Evolutionary conservation across 2,113 vertebrate genomes (phyloP).

Genomic region (Panthera uncia): DNA sequence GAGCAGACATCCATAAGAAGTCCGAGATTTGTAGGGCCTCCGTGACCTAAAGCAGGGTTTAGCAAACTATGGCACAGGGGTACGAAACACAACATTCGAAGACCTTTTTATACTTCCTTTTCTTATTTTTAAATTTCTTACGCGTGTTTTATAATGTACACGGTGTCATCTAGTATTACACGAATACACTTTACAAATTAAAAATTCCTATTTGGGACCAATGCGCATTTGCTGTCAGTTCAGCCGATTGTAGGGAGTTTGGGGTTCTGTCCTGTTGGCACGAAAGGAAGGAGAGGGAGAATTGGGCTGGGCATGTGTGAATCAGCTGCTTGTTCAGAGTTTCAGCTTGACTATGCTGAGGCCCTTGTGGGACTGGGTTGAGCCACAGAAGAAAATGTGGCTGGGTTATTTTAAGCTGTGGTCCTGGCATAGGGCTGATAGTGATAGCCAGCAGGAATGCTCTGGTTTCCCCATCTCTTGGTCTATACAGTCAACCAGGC

Average conservation of each 20-base stretch:
- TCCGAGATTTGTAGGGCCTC: too few relatives aligned
- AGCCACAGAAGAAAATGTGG: not conserved
- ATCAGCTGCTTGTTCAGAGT: not conserved
- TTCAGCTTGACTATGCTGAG: not conserved
- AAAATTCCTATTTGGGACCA: not conserved
- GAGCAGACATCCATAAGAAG: not conserved
- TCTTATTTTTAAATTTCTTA: not conserved
- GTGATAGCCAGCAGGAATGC: not conserved
- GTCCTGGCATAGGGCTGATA: not conserved
- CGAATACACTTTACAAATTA: not conserved
- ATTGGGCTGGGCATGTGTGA: not conserved
- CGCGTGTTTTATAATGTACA: not conserved
- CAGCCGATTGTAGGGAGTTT: not conserved
- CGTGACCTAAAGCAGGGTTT: not conserved
- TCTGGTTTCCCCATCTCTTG: not conserved
- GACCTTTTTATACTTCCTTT: not conserved
- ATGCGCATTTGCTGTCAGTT: not conserved
- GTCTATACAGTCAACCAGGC: not conserved
- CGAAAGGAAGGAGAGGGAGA: not conserved
- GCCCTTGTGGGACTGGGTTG: not conserved
- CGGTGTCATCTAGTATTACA: not conserved
- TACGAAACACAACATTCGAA: not conserved
- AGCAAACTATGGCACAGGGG: not conserved
- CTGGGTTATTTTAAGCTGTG: not conserved
- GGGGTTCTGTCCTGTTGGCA: not conserved